Base-by-base conservation (phyloP, 1,140 invertebrate species). In the Anoplophora glabripennis region DNA sequence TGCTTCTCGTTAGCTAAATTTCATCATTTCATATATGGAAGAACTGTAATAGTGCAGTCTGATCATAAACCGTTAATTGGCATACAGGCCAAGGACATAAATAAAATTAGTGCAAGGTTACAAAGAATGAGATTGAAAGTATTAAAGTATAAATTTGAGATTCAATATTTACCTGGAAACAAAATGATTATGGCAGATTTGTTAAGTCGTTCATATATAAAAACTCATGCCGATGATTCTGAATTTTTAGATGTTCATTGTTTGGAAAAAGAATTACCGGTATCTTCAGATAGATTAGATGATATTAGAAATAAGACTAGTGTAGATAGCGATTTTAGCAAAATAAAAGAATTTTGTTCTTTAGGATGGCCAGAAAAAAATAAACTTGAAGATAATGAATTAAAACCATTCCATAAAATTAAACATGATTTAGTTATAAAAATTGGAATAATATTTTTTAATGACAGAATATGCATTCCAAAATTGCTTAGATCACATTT, bases 401-500 rank as follows among this genome's bases (percentile, higher is more conserved):
- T 40, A 18, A 21, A 46, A 51, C 12, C 28, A 28, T 62, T n/a
- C n/a, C n/a, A n/a, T n/a, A n/a, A n/a, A n/a, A n/a, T n/a, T n/a
- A n/a, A n/a, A n/a, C n/a, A n/a, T n/a, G n/a, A n/a, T n/a, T n/a
- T n/a, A n/a, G 53, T 52, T 52, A 14, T 10, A 49, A 57, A 56
- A 21, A 56, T 18, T 18, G 28, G 34, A 21, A 55, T 49, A 34
- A 49, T 61, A 42, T 56, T 48, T 57, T 57, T 57, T 7, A 36
- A 57, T 49, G 12, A 61, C 36, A 40, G 42, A 57, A 10, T 58
- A 28, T 34, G 47, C 38, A 40, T 61, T 4, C 59, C 59, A 18
- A 37, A 11, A 12, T 15, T 33, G 14, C 35, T 48, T 10, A 34
- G 59, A n/a, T 15, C 7, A 8, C 28, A 52, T 35, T 58, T 56